A percentile compares a stretch with the other conserved stretches of the same genome.
Evolutionary conservation across 2,113 vertebrate species (phyloP).

Genomic region (Callocephalon fimbriatum): DNA sequence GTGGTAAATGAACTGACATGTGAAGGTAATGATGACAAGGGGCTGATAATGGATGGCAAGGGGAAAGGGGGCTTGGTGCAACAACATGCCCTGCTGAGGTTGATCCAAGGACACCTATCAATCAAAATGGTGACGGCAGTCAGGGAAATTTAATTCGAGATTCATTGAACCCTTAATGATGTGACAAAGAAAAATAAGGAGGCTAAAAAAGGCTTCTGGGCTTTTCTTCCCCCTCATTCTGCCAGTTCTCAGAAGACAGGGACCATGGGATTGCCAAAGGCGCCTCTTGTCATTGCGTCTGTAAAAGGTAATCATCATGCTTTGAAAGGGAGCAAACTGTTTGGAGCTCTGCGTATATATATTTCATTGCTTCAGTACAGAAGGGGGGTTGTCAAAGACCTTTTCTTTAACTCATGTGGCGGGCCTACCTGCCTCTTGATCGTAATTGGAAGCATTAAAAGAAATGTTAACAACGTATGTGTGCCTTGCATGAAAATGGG

Average conservation of each 20-base stretch:
- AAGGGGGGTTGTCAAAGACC: not conserved
- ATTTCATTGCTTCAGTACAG: not conserved
- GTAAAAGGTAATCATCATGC: constrained; percentile 35
- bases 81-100: constrained; percentile 74
- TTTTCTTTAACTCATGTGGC: not conserved
- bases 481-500: not conserved
- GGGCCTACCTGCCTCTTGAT: not conserved
- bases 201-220: constrained; percentile 66
- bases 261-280: constrained; percentile 54
- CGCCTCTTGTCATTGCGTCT: constrained; percentile 51
- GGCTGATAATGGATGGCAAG: constrained; percentile 76
- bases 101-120: constrained; percentile 87
- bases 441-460: not conserved
- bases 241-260: constrained; percentile 45
- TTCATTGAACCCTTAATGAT: constrained; percentile 86
- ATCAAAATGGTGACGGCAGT: constrained; percentile 77
- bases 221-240: constrained; percentile 66
- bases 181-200: constrained; percentile 83
- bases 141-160: constrained; percentile 83
- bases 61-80: constrained; percentile 39
- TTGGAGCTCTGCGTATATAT: not conserved
- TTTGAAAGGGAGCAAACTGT: constrained; percentile 37
- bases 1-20: constrained; percentile 76
- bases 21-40: constrained; percentile 73
- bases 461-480: not conserved